Conservation (phyloP, 2,797 vertebrate genomes). For the Tachyglossus aculeatus region DNA sequence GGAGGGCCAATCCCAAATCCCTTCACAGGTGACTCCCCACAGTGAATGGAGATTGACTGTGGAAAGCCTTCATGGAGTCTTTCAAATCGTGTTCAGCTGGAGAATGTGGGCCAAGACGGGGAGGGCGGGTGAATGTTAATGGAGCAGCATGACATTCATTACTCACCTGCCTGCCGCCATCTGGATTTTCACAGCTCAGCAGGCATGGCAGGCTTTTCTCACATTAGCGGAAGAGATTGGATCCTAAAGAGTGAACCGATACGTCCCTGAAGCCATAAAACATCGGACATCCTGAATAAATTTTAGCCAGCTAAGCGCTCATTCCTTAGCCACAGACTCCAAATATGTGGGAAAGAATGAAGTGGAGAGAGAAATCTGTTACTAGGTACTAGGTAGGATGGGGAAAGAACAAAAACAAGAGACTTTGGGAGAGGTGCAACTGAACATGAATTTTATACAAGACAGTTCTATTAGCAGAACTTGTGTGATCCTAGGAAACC, state of each 20-base stretch:
- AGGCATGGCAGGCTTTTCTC: conserved; percentile 22
- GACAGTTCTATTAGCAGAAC: too few relatives aligned
- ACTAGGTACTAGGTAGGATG: too few relatives aligned
- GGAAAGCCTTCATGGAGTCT: not conserved
- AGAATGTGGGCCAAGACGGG: not conserved
- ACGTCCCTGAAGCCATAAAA: conserved; percentile 7
- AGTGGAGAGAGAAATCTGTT: too few relatives aligned
- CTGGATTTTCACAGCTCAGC: conserved; percentile 57
- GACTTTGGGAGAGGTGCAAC: too few relatives aligned
- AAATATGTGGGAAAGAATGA: too few relatives aligned
- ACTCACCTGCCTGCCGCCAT: conserved; percentile 57
- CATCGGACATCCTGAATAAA: not conserved
- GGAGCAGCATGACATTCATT: conserved; percentile 38
- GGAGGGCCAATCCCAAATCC: not conserved
- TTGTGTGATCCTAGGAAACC: too few relatives aligned
- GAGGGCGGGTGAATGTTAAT: conserved; percentile 39
- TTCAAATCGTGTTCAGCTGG: not conserved
- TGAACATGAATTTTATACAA: too few relatives aligned
- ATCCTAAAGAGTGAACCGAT: not conserved
- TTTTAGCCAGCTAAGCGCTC: not conserved
- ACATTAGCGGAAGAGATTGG: not conserved
- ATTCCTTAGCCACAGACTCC: too few relatives aligned
- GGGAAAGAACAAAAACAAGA: too few relatives aligned
- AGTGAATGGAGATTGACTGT: conserved; percentile 19
- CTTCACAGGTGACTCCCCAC: conserved; percentile 3